phyloP scores from a whole-genome alignment of 2,113 vertebrate species.

The Mobula birostris region DNA sequence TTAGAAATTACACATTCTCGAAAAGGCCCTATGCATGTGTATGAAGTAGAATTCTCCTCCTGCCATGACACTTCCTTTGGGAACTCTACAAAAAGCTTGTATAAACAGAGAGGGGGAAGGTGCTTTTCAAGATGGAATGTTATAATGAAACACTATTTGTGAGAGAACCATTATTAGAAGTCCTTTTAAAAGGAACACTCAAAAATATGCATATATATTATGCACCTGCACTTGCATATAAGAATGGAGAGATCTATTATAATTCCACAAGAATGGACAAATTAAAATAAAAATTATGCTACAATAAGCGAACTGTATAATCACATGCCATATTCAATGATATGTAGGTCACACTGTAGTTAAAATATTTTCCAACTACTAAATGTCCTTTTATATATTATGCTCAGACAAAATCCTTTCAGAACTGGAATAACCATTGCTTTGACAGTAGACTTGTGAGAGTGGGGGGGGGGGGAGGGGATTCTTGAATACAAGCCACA shows the following conservation, averaged over 20 bases:
- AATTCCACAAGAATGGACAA: neutral
- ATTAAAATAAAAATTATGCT: neutral
- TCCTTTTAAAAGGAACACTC: neutral
- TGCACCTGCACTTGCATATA: neutral
- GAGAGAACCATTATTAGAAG: neutral
- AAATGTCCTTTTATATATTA: neutral
- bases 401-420: neutral
- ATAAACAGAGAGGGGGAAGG: conserved; percentile 26
- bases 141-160: conserved; percentile 8
- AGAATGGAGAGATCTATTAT: neutral
- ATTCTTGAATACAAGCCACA: neutral
- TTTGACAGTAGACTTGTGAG: neutral
- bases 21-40: neutral
- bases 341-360: neutral
- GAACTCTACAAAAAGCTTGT: conserved; percentile 27
- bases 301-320: neutral
- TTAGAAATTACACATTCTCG: conserved; percentile 30
- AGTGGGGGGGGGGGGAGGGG: too few species aligned
- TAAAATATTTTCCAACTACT: conserved; percentile 19
- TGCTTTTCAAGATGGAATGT: neutral
- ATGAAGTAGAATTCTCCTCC: conserved; percentile 18
- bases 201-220: neutral
- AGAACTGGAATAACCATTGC: neutral
- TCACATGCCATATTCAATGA: neutral
- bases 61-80: conserved; percentile 33